These are phyloP conservation scores for Phalacrocorax brasilianus DNA, from an alignment of 2,113 vertebrate genomes.

Conservation along the genomic window DNA sequence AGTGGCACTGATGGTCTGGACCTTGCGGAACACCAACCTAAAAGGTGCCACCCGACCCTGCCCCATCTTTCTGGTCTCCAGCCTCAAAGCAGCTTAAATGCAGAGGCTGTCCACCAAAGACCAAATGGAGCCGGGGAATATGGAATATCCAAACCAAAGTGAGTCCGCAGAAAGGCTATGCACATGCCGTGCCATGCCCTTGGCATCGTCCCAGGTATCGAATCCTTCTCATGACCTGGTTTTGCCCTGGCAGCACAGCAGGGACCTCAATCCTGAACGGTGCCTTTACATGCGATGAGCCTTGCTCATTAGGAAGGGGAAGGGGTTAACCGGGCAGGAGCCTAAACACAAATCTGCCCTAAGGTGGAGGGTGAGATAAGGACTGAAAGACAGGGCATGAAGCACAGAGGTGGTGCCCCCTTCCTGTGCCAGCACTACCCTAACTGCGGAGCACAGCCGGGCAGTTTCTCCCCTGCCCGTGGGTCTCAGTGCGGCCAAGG, in stretches of 20 bases:
- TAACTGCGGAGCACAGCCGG: background rate
- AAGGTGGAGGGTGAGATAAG: background rate
- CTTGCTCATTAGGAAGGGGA: background rate
- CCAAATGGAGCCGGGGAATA: background rate
- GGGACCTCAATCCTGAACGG: background rate
- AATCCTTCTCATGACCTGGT: background rate
- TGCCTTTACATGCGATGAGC: background rate
- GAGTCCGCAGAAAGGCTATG: background rate
- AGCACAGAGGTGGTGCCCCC: background rate
- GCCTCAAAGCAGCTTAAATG: background rate
- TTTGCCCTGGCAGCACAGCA: background rate
- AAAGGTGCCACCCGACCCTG: accelerated
- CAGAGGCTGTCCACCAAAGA: background rate
- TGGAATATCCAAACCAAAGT: background rate
- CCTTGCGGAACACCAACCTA: accelerated
- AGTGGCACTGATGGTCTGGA: background rate
- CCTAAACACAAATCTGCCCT: background rate
- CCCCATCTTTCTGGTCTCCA: background rate
- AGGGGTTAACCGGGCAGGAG: background rate
- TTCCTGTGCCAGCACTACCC: background rate
- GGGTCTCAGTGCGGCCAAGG: background rate
- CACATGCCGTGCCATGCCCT: background rate
- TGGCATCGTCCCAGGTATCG: background rate
- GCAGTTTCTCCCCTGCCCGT: background rate
- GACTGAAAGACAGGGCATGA: background rate